Base-by-base conservation (phyloP, 2,113 vertebrate genomes). In the Dipodomys stephensi region DNA sequence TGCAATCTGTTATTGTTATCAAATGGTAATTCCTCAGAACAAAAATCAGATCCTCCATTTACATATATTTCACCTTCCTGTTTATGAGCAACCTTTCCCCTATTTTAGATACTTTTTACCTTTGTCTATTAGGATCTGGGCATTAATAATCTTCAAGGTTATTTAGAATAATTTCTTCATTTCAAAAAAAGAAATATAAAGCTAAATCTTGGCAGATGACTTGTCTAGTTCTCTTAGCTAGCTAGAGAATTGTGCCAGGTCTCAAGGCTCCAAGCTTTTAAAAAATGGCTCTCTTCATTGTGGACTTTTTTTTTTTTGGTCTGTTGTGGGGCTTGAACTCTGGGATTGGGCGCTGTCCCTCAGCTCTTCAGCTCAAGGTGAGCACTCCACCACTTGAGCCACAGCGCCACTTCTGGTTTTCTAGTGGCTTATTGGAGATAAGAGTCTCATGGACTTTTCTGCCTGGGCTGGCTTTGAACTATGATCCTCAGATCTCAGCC, bases 161-260 rank as follows among this genome's bases (percentile, higher is more conserved):
- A 87, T 78, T 80, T 83, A 68, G 82, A 79, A 3, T 0, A 22
- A 30, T 69, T 92, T 81, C 10, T 92, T 44, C 35, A 57, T 90
- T 68, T 92, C 19, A 39, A 35, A 67, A 65, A 64, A 92, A 87
- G 57, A 92, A 68, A 87, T 57, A 60, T 64, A 69, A 93, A 87
- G 67, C 7, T n/a, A 46, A 80, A 16, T 46, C 60, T 67, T 39
- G 67, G 49, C 25, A 60, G 65, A 5, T 72, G 5, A 77, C 46
- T 79, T 32, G 30, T 53, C 2, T 44, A 71, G 22, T 6, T 91
- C 0, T 28, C 11, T 20, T 11, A 64, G 32, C 10, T 86, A 89
- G 60, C 25, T 39, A 30, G 60, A 87, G 60, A 85, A 35, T 57
- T 83, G 13, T 62, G 62, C 4, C 28, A 60, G 73, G 46, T 39